Base-by-base conservation (phyloP, 2,113 vertebrate species). In the Triplophysa siluroides region DNA sequence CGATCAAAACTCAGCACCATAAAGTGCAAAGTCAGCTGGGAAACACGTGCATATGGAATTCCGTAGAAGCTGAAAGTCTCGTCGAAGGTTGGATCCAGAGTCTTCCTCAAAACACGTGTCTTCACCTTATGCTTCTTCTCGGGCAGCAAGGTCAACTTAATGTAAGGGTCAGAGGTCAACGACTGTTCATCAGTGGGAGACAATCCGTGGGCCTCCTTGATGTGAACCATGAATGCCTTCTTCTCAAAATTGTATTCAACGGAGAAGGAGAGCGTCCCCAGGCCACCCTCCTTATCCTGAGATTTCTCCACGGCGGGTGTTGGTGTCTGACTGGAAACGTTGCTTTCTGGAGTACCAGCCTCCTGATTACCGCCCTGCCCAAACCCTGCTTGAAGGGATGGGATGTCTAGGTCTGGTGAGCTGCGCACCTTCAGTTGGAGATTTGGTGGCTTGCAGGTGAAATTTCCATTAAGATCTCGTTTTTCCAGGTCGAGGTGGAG, bases 41-140 rank as follows among this genome's bases (percentile, higher is more conserved):
- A 93, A 72, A 99, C 94, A 62, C 96, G 93, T 65, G 91, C 90
- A 66, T 96, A 94, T 0, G 95, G 93, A 85, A 99, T 95, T 12
- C 97, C 98, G 26, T 98, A 99, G 88, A 99, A 99, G 0, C 95
- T 98, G 87, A 99, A 99, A 33, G 97, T 99, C 87, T 99, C 98
- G n/a, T 99, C 96, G 0, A 99, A 99, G 83, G 94, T 94, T 0
- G 98, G 98, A 83, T 98, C 96, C 83, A 99, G 93, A 50, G 97
- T 99, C 91, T 98, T 99, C 79, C 98, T 93, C 79, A 99, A 90
- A 66, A 99, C 98, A 83, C 97, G 93, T 70, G 98, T 99, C 93
- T 99, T 99, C 88, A 99, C 98, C 47, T 96, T 94, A 85, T 99
- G 96, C 85, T 99, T 99, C 87, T 99, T 99, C 90, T 99, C 98